Evolutionary conservation across 2,113 vertebrate genomes (phyloP), one percentile per base, ranked within the genome.

Genomic region (Nanorana parkeri): DNA sequence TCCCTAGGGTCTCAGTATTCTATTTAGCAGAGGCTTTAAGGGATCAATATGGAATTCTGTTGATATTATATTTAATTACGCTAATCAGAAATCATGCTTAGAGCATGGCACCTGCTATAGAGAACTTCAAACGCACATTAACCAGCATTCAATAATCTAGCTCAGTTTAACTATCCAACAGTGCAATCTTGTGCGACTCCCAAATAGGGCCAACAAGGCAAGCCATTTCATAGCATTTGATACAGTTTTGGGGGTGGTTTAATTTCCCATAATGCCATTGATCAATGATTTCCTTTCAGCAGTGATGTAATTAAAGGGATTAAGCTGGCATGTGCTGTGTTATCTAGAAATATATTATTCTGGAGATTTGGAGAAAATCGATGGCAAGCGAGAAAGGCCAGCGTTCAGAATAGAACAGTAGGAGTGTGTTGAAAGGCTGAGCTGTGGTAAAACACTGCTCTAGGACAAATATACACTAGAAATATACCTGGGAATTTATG

Each of bases 231-330:
- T 93, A 91, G 91, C 88, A 95, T 94, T 94, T 93, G 94, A 95
- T 95, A 92, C 90, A 93, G 88, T 94, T 93, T 93, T 91, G 90
- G 94, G 93, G 90, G 91, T 90, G 90, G 92, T 90, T 91, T 92
- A 86, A 93, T 92, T 94, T 95, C 95, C 95, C 95, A 94, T 92
- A 90, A 93, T 94, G 92, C 95, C 68, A 32, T 88, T 95, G 96
- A 92, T 97, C 95, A 94, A 94, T 94, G 94, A 93, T 94, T 95
- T 96, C 94, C 95, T 96, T 96, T 96, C 95, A 95, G 93, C 90
- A 78, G 88, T 85, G 93, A 93, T 93, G 95, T 94, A 94, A 97
- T 98, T 96, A 96, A 95, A 92, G 90, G 90, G 86, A 88, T 95
- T 93, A 92, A 94, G 92, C 91, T 76, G 85, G 85, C 89, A 89